Evolutionary conservation across 2,113 vertebrate genomes (phyloP), one percentile per base, ranked within the genome.

Genomic region (Boulengeromyrus knoepffleri): DNA sequence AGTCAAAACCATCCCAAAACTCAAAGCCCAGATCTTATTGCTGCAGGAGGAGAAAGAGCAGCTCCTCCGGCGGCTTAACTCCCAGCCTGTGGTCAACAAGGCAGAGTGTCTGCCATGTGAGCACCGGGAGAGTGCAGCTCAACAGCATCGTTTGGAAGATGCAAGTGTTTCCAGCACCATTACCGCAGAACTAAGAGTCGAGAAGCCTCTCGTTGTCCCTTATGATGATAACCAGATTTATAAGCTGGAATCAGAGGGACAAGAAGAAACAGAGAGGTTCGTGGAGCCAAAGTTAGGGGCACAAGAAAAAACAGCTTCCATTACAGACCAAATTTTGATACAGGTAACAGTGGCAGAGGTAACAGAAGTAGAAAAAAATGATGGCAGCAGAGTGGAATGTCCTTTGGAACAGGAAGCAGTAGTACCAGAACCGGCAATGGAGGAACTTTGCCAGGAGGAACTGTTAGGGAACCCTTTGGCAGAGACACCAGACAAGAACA

Each of bases 1-100:
- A 90, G 94, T 95, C 85, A 95, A 94, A 88, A 95, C 94, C 12
- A 94, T 96, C 84, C 95, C 96, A 13, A 95, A 96, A 91, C 92
- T 95, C 45, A 96, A 96, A 87, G 94, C 92, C 92, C 94, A 97
- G 89, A 96, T 95, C 80, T 92, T 92, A 24, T 94, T 94, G 2
- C 93, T 96, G 88, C 94, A 92, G 89, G 92, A 93, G 12, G 95
- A 96, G 90, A 95, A 91, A 47, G 94, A 92, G 45, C 74, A 95
- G 56, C 83, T 94, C 74, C 92, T 94, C 86, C 90, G 93, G 50
- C 92, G 92, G 12, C 89, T 96, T 91, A 95, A 96, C 87, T 92
- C 86, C 45, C 95, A 96, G 52, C 87, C 91, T 15, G 31, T 90
- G 90, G 89, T 36, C 91, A 92, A 90, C 47, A 36, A 39, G 10